Evolutionary conservation across 2,113 vertebrate species (phyloP).

Genomic region (Oncorhynchus kisutch): DNA sequence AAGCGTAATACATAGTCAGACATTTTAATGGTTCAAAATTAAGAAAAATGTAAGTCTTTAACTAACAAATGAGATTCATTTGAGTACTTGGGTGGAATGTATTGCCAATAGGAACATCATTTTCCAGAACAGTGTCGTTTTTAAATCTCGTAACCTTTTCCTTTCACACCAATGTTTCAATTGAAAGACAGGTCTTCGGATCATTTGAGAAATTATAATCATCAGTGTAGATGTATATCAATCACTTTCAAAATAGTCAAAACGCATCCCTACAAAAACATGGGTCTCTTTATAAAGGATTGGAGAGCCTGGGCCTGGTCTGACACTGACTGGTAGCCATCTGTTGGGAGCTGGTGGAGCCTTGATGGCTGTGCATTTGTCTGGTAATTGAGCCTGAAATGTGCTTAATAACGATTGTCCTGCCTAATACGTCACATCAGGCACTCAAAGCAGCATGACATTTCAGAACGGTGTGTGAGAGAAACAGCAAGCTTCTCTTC

Average conservation of each 20-base stretch:
- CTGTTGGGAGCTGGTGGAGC: slow-evolving; percentile 65
- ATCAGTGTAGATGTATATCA: not conserved
- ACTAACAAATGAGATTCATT: not conserved
- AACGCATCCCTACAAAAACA: not conserved
- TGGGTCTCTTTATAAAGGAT: slow-evolving; percentile 37
- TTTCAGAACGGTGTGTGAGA: slow-evolving; percentile 53
- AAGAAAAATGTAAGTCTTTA: not conserved
- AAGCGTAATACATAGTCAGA: not conserved
- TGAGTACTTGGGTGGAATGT: not conserved
- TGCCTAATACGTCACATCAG: slow-evolving; percentile 70
- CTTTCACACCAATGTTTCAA: not conserved
- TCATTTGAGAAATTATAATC: not conserved
- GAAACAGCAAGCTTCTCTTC: slow-evolving; percentile 60
- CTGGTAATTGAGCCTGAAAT: slow-evolving; percentile 77
- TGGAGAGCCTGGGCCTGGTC: slow-evolving; percentile 44
- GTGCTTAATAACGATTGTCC: slow-evolving; percentile 75
- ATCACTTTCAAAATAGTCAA: not conserved
- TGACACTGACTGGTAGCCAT: slow-evolving; percentile 60
- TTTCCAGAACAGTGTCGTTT: not conserved
- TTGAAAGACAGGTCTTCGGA: not conserved
- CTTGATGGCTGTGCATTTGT: slow-evolving; percentile 67
- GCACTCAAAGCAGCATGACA: slow-evolving; percentile 65
- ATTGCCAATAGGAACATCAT: not conserved
- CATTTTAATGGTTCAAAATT: not conserved
- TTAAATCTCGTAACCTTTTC: not conserved